Evolutionary conservation across 2,888 invertebrate species (phyloP).

Genomic region (Xestia ashworthii): DNA sequence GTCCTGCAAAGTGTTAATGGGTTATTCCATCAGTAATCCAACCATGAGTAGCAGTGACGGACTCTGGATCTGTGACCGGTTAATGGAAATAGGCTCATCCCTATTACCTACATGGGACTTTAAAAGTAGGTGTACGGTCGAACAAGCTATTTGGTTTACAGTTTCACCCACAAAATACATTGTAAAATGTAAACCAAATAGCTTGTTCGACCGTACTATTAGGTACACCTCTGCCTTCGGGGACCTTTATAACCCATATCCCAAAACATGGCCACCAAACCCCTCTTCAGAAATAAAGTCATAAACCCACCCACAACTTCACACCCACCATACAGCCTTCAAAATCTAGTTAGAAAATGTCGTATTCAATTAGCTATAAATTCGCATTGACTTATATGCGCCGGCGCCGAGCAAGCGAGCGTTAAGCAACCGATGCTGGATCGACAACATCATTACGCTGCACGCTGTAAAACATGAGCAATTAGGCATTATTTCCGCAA

Average conservation of each 20-base stretch:
- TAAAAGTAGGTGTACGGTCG: too few relatives aligned
- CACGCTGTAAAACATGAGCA: constrained; percentile 57
- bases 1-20: too few relatives aligned
- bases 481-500: constrained; percentile 55
- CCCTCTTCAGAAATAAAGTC: constrained; percentile 11
- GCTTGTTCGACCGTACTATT: too few relatives aligned
- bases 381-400: constrained; percentile 35
- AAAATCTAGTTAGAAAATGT: constrained; percentile 47
- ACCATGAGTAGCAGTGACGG: too few relatives aligned
- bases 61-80: too few relatives aligned
- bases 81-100: too few relatives aligned
- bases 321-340: constrained; percentile 38
- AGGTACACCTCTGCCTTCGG: too few relatives aligned
- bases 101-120: too few relatives aligned
- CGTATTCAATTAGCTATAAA: constrained; percentile 46
- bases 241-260: neutral
- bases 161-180: too few relatives aligned
- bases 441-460: constrained; percentile 56
- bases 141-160: too few relatives aligned
- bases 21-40: too few relatives aligned
- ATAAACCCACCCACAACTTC: constrained; percentile 18
- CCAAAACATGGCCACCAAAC: neutral
- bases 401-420: constrained; percentile 36
- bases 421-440: constrained; percentile 54
- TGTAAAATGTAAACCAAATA: too few relatives aligned